Percentiles rank a stretch among this genome's conserved stretches.
Evolutionary conservation across 2,113 vertebrate genomes (phyloP).

Genomic region (Hiodon tergisus): DNA sequence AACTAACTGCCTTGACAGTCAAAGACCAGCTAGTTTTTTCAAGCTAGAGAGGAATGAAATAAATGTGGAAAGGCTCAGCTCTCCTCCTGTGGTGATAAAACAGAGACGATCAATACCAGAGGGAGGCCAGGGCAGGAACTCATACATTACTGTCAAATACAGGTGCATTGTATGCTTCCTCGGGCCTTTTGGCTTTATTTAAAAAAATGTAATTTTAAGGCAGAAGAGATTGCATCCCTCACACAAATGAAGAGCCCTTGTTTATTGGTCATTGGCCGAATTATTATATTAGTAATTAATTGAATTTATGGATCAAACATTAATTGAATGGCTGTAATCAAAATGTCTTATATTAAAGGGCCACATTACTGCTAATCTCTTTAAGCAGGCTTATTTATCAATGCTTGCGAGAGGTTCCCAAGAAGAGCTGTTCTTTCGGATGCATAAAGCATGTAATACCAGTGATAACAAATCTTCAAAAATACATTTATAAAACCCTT

Average conservation of each 20-base stretch:
- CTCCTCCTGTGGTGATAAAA: slow-evolving; percentile 1
- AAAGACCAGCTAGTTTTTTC: background rate
- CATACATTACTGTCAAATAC: slow-evolving; percentile 3
- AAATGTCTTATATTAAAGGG: too few species aligned
- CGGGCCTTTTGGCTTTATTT: slow-evolving; percentile 10
- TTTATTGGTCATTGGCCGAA: too few species aligned
- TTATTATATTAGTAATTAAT: too few species aligned
- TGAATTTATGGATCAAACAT: too few species aligned
- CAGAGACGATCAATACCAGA: background rate
- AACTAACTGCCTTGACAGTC: slow-evolving; percentile 5
- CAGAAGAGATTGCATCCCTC: background rate
- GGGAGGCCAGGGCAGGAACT: background rate
- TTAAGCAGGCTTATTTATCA: too few species aligned
- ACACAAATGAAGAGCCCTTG: background rate
- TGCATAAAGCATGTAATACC: too few species aligned
- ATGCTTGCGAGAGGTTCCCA: too few species aligned
- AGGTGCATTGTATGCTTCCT: slow-evolving; percentile 20
- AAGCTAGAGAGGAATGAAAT: slow-evolving; percentile 6
- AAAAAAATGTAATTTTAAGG: background rate
- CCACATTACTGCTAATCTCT: too few species aligned
- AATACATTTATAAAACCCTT: too few species aligned
- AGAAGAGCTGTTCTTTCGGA: too few species aligned
- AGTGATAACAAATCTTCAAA: too few species aligned
- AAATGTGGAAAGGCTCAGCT: slow-evolving; percentile 1
- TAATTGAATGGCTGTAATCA: too few species aligned